These are phyloP conservation scores for Camponotus floridanus DNA, from an alignment of 1,140 invertebrate genomes.

Conservation along the genomic window DNA sequence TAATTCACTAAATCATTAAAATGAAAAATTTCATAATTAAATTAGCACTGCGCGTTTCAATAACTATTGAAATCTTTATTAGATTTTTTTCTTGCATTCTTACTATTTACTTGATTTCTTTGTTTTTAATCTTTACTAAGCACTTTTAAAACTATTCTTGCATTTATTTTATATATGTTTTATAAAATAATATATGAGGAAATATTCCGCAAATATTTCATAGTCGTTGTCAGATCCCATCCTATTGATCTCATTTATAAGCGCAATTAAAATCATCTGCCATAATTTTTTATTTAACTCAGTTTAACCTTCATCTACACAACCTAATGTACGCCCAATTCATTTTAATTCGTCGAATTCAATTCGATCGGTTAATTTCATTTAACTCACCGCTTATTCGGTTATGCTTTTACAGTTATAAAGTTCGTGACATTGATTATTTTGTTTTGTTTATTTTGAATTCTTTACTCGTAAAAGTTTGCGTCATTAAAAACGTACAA, in stretches of 20 bases:
- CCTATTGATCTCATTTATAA: background rate
- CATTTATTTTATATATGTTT: background rate
- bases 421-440: background rate
- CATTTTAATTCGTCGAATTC: conserved; percentile 16
- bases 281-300: conserved; percentile 24
- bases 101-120: no score
- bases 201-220: background rate
- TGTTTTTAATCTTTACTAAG: no score
- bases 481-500: background rate
- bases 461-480: background rate
- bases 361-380: conserved; percentile 33
- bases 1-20: background rate
- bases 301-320: background rate
- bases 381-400: conserved; percentile 14
- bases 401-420: conserved; percentile 8
- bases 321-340: background rate
- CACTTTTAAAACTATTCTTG: background rate
- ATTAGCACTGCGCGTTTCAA: background rate
- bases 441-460: background rate
- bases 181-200: background rate
- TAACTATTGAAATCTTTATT: background rate
- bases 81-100: background rate
- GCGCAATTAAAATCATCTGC: background rate
- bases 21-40: background rate
- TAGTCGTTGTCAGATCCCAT: background rate